Evolutionary conservation across 2,113 vertebrate genomes (phyloP).

Genomic region (Sander lucioperca): DNA sequence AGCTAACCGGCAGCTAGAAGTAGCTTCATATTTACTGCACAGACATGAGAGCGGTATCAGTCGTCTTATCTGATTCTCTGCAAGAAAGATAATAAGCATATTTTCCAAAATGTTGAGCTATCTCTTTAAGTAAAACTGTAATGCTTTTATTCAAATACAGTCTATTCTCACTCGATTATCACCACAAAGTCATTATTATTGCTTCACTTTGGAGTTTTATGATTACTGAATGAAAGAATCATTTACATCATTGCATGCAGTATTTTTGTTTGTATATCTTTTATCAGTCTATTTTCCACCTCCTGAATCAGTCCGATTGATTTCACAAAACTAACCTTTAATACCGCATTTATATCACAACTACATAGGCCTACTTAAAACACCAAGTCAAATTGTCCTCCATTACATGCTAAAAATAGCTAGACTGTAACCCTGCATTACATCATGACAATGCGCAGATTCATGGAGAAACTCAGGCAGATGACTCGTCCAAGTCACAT

Average conservation of each 20-base stretch:
- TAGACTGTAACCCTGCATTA: conserved; percentile 16
- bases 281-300: background rate
- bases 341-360: background rate
- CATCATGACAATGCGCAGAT: conserved; percentile 51
- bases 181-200: background rate
- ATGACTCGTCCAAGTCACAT: conserved; percentile 68
- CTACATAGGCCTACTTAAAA: background rate
- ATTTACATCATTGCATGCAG: background rate
- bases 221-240: background rate
- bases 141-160: background rate
- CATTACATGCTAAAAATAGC: conserved; percentile 59
- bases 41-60: background rate
- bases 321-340: conserved; percentile 9
- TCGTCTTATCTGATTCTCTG: background rate
- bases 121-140: background rate
- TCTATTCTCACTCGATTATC: background rate
- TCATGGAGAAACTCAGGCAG: conserved; percentile 40
- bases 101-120: background rate
- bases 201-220: background rate
- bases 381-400: background rate
- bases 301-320: background rate
- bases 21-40: background rate
- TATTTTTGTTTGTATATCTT: background rate
- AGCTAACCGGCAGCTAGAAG: background rate
- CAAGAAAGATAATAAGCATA: background rate